Evolutionary conservation across 2,797 vertebrate species (phyloP).

Genomic region (Takifugu ocellatus): DNA sequence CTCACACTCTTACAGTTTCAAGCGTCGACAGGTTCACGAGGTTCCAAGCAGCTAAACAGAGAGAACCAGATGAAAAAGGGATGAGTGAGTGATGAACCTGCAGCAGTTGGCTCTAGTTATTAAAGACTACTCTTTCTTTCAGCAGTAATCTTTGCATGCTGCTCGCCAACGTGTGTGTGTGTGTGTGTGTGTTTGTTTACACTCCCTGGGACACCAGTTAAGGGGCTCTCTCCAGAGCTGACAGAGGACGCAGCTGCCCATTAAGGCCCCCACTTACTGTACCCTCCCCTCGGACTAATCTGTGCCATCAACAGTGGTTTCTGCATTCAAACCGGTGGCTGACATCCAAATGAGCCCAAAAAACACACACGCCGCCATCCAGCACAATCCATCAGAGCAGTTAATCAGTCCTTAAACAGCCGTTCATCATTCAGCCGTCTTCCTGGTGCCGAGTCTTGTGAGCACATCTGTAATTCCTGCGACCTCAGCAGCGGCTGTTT

Average conservation of each 20-base stretch:
- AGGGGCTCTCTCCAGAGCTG: constrained; percentile 36
- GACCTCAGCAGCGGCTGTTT: constrained; percentile 31
- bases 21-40: no score
- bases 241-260: constrained; percentile 61
- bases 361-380: constrained; percentile 6
- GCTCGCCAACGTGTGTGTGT: neutral
- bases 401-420: constrained; percentile 50
- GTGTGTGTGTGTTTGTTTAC: neutral
- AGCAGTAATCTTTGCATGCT: neutral
- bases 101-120: no score
- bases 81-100: no score
- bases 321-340: constrained; percentile 33
- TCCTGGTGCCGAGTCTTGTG: constrained; percentile 19
- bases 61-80: no score
- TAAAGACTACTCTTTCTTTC: no score
- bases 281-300: constrained; percentile 55
- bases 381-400: constrained; percentile 35
- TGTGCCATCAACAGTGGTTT: constrained; percentile 38
- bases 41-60: no score
- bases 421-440: constrained; percentile 42
- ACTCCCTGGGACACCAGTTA: constrained; percentile 13
- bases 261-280: constrained; percentile 59
- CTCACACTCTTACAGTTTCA: no score
- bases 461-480: constrained; percentile 28
- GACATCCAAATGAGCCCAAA: constrained; percentile 26